Evolutionary conservation across 2,888 invertebrate species (phyloP).

Genomic region (Thalpophila matura): DNA sequence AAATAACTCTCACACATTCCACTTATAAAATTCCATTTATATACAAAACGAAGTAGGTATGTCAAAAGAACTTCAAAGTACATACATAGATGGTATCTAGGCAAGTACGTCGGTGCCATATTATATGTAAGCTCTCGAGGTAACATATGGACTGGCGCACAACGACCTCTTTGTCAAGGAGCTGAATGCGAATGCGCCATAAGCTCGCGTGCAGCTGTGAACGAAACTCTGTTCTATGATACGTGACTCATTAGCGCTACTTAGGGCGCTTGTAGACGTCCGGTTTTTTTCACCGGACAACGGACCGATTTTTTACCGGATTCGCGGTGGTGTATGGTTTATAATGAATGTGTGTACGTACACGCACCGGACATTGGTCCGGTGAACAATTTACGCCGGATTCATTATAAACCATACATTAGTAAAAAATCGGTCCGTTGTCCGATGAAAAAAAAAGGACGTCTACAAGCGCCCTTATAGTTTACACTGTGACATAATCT

Average conservation of each 20-base stretch:
- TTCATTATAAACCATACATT: too few relatives aligned
- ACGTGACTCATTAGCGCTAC: constrained; percentile 38
- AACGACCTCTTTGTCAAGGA: constrained; percentile 43
- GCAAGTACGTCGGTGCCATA: constrained; percentile 25
- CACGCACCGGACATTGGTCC: too few relatives aligned
- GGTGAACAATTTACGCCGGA: too few relatives aligned
- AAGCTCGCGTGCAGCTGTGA: constrained; percentile 16
- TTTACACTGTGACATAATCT: constrained; percentile 12
- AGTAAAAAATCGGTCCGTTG: too few relatives aligned
- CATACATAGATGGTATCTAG: constrained; percentile 33
- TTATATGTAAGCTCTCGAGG: constrained; percentile 27
- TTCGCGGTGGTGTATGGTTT: too few relatives aligned
- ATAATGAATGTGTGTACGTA: too few relatives aligned
- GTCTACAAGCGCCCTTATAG: too few relatives aligned
- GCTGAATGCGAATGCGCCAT: constrained; percentile 42
- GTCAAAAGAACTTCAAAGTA: constrained; percentile 24
- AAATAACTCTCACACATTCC: constrained; percentile 16
- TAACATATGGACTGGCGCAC: constrained; percentile 42
- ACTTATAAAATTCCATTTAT: constrained; percentile 29
- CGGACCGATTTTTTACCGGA: too few relatives aligned
- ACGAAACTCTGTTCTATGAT: constrained; percentile 38
- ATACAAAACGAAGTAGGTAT: constrained; percentile 24
- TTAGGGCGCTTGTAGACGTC: too few relatives aligned
- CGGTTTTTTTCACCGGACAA: too few relatives aligned
- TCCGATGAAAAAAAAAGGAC: too few relatives aligned